Percentiles rank a stretch among this genome's conserved stretches.
phyloP scores from a whole-genome alignment of 92 coral and sea anemone species.

The Nematostella vectensis region DNA sequence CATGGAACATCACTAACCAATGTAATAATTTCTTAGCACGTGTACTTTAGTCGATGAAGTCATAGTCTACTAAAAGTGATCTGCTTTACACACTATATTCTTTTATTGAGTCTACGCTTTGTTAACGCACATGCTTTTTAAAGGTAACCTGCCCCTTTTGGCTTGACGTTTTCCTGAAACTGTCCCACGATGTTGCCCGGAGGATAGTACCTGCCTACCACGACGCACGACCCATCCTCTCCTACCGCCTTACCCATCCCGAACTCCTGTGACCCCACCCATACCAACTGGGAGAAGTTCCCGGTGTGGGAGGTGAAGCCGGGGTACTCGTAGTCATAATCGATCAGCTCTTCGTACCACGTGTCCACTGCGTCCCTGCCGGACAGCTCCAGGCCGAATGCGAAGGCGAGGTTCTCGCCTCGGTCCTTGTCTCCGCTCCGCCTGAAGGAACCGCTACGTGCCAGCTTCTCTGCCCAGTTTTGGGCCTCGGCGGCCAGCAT shows the following conservation, averaged over 20 bases:
- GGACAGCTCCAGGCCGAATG: conserved; percentile 69
- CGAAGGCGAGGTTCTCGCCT: conserved; percentile 89
- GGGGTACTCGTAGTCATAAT: conserved; percentile 73
- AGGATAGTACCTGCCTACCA: conserved; percentile 88
- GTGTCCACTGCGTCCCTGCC: conserved; percentile 85
- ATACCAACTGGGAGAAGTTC: conserved; percentile 81
- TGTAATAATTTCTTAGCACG: too few species aligned
- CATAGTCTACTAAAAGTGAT: too few species aligned
- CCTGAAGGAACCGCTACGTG: conserved; percentile 65
- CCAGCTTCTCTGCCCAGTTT: conserved; percentile 83
- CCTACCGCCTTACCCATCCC: conserved; percentile 91
- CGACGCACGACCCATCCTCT: conserved; percentile 78
- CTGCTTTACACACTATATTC: too few species aligned
- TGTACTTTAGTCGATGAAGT: too few species aligned
- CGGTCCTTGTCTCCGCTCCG: conserved; percentile 81
- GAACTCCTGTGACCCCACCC: conserved; percentile 83
- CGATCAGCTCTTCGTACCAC: conserved; percentile 88
- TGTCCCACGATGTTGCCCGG: conserved; percentile 89
- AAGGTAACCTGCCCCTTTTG: conserved; percentile 34
- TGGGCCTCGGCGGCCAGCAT: conserved; percentile 81
- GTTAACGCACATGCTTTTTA: not conserved
- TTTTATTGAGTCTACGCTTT: too few species aligned
- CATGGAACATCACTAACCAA: too few species aligned
- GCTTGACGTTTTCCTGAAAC: conserved; percentile 81
- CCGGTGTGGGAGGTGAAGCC: conserved; percentile 86